Conservation (phyloP, 1,140 invertebrate genomes). For the Harpegnathos saltator region DNA sequence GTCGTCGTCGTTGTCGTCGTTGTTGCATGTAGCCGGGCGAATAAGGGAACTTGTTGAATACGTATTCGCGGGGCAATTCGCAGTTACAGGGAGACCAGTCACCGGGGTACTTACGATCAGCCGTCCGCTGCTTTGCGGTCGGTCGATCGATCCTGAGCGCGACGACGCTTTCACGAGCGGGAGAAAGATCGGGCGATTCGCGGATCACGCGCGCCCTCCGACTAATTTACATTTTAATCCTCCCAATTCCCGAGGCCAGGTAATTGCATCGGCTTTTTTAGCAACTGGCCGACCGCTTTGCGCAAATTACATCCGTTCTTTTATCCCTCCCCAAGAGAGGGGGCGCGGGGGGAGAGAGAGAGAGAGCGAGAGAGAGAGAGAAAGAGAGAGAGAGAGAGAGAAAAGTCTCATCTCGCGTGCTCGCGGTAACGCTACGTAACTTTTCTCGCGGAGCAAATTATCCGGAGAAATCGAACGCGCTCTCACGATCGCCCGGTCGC, state of each 20-base stretch:
- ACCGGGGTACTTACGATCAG: conserved; percentile 21
- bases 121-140: conserved; percentile 24
- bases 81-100: conserved; percentile 18
- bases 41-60: conserved; percentile 72
- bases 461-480: background rate
- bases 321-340: background rate
- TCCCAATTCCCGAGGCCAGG: conserved; percentile 16
- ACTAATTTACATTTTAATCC: conserved; percentile 55
- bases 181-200: conserved; percentile 44
- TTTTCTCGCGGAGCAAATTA: too few species aligned
- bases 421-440: too few species aligned
- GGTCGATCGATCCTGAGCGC: conserved; percentile 51
- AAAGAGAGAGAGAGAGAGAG: background rate
- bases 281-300: background rate
- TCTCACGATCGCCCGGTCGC: background rate
- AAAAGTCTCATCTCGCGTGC: background rate
- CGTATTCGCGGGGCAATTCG: conserved; percentile 24
- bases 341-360: background rate
- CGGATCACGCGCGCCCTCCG: conserved; percentile 2
- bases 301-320: conserved; percentile 28
- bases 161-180: conserved; percentile 26
- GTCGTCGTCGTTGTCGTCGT: background rate
- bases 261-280: conserved; percentile 34
- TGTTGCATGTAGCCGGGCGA: conserved; percentile 18
- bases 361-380: background rate